Evolutionary conservation across 2,113 vertebrate species (phyloP), one percentile per base, ranked within the genome.

Genomic region (Mormyrus lacerda): DNA sequence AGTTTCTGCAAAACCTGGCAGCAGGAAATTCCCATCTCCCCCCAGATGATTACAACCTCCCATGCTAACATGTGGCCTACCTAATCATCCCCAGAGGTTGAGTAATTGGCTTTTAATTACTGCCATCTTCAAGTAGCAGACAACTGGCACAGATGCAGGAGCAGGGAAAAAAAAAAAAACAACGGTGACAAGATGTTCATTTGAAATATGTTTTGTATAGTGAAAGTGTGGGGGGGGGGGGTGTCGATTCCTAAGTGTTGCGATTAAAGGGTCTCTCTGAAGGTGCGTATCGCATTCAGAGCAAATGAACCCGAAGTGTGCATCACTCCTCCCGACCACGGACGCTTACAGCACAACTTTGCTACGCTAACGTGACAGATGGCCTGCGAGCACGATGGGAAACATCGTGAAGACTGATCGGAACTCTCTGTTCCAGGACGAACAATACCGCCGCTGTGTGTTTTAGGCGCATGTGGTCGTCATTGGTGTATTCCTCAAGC

Each of bases 91-190:
- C 93, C 91, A 94, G 92, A 94, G 94, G 93, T 94, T 92, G 94
- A 92, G 92, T 94, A 94, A 96, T 94, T 93, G 94, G 89, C 89
- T 92, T 93, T 94, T 95, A 95, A 95, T 95, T 94, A 94, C 93
- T 92, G 91, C 93, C 91, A 91, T 94, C 91, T 87, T 92, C 91
- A 91, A 92, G 92, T 92, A 92, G 92, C 94, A 92, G 91, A 88
- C 91, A 92, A 91, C 24, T 35, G 8, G 89, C 94, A 91, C 95
- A 96, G 94, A 94, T 95, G 95, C 93, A 92, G 15, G 55, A 53
- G 11, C 45, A 45, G 19, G 86, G 27, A 55, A 85, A 58, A 45
- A 84, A 55, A 69, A 42, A 42, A 84, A 39, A 88, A 50, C 24
- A 35, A 87, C 44, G 10, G 50, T 19, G 51, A 88, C 55, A 58